A percentile compares a stretch with the other conserved stretches of the same genome.
Conservation (phyloP, 2,888 invertebrate genomes). For the Smittia aterrima region DNA sequence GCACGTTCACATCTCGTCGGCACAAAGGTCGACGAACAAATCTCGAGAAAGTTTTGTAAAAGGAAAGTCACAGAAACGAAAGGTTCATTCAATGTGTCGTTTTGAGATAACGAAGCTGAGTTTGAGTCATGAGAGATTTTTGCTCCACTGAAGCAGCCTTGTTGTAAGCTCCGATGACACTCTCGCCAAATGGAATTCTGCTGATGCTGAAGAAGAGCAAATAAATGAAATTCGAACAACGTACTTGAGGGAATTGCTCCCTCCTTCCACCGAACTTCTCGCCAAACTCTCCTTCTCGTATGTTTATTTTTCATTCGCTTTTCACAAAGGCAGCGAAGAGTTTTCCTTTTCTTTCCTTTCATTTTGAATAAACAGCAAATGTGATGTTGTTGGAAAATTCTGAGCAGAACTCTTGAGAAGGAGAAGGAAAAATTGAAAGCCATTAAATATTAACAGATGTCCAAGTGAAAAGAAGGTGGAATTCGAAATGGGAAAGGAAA, state of each 20-base stretch:
- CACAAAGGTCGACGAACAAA: not conserved
- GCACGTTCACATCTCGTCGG: not conserved
- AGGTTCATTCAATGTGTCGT: conserved; percentile 7
- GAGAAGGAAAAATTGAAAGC: not conserved
- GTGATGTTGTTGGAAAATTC: not conserved
- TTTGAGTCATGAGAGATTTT: conserved; percentile 9
- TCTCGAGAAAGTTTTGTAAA: not conserved
- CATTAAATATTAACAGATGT: conserved; percentile 35
- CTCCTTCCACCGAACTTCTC: not conserved
- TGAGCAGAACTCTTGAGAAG: not conserved
- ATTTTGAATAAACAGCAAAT: conserved; percentile 13
- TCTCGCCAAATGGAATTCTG: not conserved
- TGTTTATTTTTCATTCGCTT: conserved; percentile 18
- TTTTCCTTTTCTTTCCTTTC: not conserved
- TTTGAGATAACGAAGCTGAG: not conserved
- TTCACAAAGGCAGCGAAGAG: not conserved
- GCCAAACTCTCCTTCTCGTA: not conserved
- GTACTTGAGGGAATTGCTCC: conserved; percentile 27
- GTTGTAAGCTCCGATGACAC: conserved; percentile 1
- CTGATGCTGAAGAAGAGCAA: conserved; percentile 14
- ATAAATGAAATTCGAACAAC: conserved; percentile 33
- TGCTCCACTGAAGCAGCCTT: not conserved
- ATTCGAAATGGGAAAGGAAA: not conserved
- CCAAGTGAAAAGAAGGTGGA: conserved; percentile 13
- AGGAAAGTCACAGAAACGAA: not conserved